Conservation (phyloP, 2,797 vertebrate species). For the Neostethus bicornis region DNA sequence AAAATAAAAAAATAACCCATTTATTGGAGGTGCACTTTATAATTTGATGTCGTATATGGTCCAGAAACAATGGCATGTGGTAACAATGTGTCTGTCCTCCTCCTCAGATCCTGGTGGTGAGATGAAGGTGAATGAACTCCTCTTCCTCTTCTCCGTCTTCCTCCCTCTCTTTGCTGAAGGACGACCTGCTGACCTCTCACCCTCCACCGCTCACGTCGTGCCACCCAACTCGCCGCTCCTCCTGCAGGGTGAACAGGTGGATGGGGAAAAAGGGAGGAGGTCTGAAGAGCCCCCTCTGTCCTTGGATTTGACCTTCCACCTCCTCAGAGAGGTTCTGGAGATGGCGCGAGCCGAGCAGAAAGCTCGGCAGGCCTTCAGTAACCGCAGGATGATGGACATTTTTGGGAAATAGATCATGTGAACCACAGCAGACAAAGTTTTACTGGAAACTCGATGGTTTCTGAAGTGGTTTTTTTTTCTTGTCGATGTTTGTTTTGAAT, state of each 20-base stretch:
- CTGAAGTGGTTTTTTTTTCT: too few species aligned
- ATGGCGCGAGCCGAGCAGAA: constrained; percentile 88
- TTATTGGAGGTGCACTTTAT: too few species aligned
- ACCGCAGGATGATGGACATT: constrained; percentile 90
- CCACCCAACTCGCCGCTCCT: constrained; percentile 23
- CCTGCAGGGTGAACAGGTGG: constrained; percentile 19
- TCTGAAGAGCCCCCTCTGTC: constrained; percentile 81
- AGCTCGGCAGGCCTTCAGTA: constrained; percentile 87
- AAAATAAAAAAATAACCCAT: too few species aligned
- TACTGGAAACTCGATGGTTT: too few species aligned
- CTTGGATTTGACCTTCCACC: constrained; percentile 91
- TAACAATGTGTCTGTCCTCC: too few species aligned
- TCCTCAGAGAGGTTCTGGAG: constrained; percentile 88
- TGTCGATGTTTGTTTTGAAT: too few species aligned
- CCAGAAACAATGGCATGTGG: too few species aligned
- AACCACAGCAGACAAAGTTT: too few species aligned
- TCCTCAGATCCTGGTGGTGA: constrained; percentile 10
- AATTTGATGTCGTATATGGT: too few species aligned
- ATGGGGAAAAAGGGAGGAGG: constrained; percentile 19
- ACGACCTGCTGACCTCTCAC: background rate
- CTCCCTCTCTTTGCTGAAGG: constrained; percentile 50
- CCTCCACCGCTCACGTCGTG: too few species aligned
- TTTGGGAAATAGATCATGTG: constrained; percentile 86
- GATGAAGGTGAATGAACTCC: constrained; percentile 80
- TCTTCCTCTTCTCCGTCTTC: constrained; percentile 71